Conservation (phyloP, 2,888 invertebrate genomes). For the Leucoptera coffeella region DNA sequence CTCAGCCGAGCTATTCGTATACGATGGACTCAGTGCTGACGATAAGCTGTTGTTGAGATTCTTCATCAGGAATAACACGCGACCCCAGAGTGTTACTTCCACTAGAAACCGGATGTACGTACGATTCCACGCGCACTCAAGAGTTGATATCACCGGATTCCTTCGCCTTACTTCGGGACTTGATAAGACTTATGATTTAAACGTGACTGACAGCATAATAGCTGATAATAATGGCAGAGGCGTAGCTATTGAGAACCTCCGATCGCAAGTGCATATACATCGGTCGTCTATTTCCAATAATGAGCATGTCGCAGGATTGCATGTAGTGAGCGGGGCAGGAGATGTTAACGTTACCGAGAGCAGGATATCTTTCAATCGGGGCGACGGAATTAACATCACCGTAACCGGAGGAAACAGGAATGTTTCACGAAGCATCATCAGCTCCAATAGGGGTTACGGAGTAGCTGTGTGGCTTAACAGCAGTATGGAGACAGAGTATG, state of each 20-base stretch:
- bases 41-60: constrained; percentile 68
- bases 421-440: constrained; percentile 78
- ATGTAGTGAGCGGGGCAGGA: constrained; percentile 85
- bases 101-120: constrained; percentile 75
- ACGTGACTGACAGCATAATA: constrained; percentile 77
- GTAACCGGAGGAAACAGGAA: constrained; percentile 92
- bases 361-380: constrained; percentile 82
- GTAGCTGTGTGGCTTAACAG: constrained; percentile 87
- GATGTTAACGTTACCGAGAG: constrained; percentile 92
- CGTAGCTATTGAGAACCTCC: constrained; percentile 85
- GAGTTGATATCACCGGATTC: constrained; percentile 69
- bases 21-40: constrained; percentile 67
- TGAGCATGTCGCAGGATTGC: constrained; percentile 84
- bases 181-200: constrained; percentile 78
- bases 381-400: constrained; percentile 93
- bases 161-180: constrained; percentile 72
- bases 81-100: constrained; percentile 84
- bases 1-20: constrained; percentile 68
- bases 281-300: constrained; percentile 79
- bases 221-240: constrained; percentile 91
- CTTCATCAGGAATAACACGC: constrained; percentile 73
- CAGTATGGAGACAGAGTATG: constrained; percentile 69
- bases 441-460: constrained; percentile 84
- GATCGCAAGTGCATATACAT: constrained; percentile 83
- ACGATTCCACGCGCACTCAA: constrained; percentile 67